These are phyloP conservation scores for Hipparchia semele DNA, from an alignment of 2,888 invertebrate species.

Conservation along the genomic window DNA sequence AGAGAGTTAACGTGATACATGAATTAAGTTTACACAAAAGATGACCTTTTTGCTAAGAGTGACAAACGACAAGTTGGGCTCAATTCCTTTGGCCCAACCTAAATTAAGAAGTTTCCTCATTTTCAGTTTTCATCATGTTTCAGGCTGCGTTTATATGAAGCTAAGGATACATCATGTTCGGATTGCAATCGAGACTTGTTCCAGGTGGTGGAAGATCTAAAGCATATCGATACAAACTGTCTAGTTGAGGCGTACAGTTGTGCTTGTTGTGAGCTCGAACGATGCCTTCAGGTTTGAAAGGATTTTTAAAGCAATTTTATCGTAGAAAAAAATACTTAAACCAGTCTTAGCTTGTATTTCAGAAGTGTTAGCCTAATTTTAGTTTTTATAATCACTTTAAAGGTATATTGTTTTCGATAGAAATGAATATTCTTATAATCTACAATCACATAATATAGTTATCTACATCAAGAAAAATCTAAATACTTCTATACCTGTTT, in stretches of 20 bases:
- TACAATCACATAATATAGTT: too few relatives aligned
- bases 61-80: too few relatives aligned
- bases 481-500: too few relatives aligned
- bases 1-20: too few relatives aligned
- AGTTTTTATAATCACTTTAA: background rate
- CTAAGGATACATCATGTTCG: slow-evolving; percentile 49
- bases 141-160: slow-evolving; percentile 71
- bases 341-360: background rate
- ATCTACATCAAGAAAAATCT: too few relatives aligned
- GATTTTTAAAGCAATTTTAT: background rate
- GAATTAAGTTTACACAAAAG: too few relatives aligned
- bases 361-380: background rate
- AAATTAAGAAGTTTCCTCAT: background rate
- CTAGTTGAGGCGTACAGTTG: slow-evolving; percentile 66
- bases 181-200: slow-evolving; percentile 57
- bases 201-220: slow-evolving; percentile 64
- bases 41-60: too few relatives aligned
- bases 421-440: too few relatives aligned
- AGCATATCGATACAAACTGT: slow-evolving; percentile 73
- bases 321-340: background rate
- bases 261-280: slow-evolving; percentile 57
- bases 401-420: too few relatives aligned
- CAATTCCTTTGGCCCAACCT: too few relatives aligned
- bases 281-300: slow-evolving; percentile 66
- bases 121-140: slow-evolving; percentile 41